These are phyloP conservation scores for Phainopepla nitens DNA, from an alignment of 2,113 vertebrate species.

Conservation along the genomic window DNA sequence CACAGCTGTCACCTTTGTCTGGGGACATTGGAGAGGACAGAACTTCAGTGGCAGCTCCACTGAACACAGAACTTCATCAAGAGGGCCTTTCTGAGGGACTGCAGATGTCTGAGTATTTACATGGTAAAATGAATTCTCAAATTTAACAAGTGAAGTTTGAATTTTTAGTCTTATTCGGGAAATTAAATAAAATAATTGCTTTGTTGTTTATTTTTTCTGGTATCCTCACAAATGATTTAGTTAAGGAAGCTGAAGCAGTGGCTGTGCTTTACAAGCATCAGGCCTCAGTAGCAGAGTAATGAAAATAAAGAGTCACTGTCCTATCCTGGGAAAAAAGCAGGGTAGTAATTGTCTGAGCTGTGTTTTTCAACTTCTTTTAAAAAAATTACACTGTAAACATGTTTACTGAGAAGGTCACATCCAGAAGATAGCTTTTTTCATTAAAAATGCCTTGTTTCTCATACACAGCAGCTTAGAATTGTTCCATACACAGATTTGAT, in stretches of 20 bases:
- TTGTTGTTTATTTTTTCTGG: not conserved
- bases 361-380: not conserved
- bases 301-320: not conserved
- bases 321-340: not conserved
- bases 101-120: not conserved
- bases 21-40: not conserved
- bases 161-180: not conserved
- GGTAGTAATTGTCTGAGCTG: not conserved
- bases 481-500: not conserved
- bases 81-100: not conserved
- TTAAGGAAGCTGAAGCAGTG: not conserved
- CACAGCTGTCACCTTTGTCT: not conserved
- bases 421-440: not conserved
- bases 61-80: not conserved
- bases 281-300: not conserved
- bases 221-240: not conserved
- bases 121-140: not conserved
- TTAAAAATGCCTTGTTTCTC: not conserved
- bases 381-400: not conserved
- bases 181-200: not conserved
- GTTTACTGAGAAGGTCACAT: not conserved
- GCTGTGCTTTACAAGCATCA: not conserved
- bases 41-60: not conserved
- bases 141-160: not conserved
- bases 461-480: not conserved